These are phyloP conservation scores for Ophthalmolycus amberensis DNA, from an alignment of 2,113 vertebrate species.

Conservation along the genomic window DNA sequence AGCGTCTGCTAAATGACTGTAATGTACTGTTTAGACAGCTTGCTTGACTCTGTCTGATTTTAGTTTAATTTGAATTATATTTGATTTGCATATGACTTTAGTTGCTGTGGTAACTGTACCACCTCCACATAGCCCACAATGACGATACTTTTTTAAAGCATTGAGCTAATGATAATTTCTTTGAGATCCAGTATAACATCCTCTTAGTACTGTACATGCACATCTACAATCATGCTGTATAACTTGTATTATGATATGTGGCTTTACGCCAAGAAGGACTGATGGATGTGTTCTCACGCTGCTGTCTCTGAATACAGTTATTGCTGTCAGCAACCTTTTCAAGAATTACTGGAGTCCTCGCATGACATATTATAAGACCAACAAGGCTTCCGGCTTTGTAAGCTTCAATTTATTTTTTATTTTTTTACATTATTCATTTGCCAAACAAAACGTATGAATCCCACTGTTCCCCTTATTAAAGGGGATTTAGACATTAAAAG, in stretches of 20 bases:
- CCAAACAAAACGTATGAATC: conserved; percentile 23
- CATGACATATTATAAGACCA: not conserved
- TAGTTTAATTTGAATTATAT: not conserved
- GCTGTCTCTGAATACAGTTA: not conserved
- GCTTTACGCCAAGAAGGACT: not conserved
- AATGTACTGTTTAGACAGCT: not conserved
- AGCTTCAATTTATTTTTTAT: not conserved
- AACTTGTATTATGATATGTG: not conserved
- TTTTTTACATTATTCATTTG: not conserved
- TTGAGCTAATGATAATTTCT: not conserved
- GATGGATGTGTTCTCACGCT: not conserved
- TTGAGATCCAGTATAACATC: not conserved
- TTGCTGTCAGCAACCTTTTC: not conserved
- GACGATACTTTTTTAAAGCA: not conserved
- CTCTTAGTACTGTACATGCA: not conserved
- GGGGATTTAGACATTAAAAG: conserved; percentile 59
- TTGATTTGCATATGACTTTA: conserved; percentile 23
- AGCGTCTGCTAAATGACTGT: too few species aligned
- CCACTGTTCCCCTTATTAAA: conserved; percentile 43
- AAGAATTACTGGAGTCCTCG: not conserved
- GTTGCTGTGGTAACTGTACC: conserved; percentile 10
- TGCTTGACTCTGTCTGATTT: conserved; percentile 6
- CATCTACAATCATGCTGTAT: not conserved
- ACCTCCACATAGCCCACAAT: not conserved
- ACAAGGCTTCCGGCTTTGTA: conserved; percentile 17